phyloP scores from a whole-genome alignment of 2,797 vertebrate genomes.

The Melanotaenia trifasciata region DNA sequence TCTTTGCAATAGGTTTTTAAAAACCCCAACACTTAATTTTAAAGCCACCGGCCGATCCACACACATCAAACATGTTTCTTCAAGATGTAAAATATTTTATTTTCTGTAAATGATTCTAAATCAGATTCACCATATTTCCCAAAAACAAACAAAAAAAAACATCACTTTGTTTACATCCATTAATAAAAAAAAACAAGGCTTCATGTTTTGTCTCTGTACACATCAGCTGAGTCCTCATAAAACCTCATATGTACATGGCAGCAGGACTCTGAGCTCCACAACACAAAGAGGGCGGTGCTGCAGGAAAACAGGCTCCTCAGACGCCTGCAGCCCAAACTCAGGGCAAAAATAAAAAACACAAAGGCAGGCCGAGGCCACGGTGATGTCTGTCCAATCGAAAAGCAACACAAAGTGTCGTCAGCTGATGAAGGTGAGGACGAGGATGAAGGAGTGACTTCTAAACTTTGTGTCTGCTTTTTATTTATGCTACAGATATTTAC shows the following conservation, averaged over 20 bases:
- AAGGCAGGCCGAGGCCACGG: constrained; percentile 34
- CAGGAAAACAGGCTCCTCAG: constrained; percentile 20
- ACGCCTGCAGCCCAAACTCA: not conserved
- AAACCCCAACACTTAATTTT: too few species aligned
- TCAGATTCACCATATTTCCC: constrained; percentile 93
- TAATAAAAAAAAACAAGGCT: constrained; percentile 78
- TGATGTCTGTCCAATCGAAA: constrained; percentile 41
- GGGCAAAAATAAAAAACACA: not conserved
- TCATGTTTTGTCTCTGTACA: constrained; percentile 89
- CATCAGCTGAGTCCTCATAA: constrained; percentile 65
- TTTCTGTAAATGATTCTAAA: constrained; percentile 99
- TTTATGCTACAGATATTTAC: constrained; percentile 92
- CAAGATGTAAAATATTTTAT: constrained; percentile 97
- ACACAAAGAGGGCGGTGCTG: constrained; percentile 14
- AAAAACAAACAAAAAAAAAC: constrained; percentile 74
- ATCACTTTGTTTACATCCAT: constrained; percentile 90
- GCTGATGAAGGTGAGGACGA: constrained; percentile 56
- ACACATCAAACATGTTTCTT: constrained; percentile 6
- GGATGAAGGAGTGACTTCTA: constrained; percentile 84
- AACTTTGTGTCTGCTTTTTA: constrained; percentile 32
- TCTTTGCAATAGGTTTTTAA: too few species aligned
- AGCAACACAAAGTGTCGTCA: constrained; percentile 20
- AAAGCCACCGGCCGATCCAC: too few species aligned
- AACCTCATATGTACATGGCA: constrained; percentile 34
- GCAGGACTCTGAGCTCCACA: constrained; percentile 2